Conservation (phyloP, 2,888 invertebrate genomes). For the Lomographa bimaculata region DNA sequence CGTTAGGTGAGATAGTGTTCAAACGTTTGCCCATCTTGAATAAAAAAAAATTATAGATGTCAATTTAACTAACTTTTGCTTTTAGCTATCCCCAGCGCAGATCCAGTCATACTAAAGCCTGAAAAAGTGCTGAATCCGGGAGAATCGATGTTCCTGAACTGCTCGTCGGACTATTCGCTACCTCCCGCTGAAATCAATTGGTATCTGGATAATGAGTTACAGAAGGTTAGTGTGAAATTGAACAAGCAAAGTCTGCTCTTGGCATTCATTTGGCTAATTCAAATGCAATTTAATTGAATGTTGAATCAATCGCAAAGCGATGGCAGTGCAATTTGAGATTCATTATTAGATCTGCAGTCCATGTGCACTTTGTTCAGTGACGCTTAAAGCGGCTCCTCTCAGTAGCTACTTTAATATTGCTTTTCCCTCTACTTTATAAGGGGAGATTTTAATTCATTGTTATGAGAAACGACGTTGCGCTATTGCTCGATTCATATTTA, state of each 20-base stretch:
- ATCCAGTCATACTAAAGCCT: constrained; percentile 70
- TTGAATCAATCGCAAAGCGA: constrained; percentile 27
- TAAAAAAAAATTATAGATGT: no score
- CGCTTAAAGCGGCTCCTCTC: constrained; percentile 23
- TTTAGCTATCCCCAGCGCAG: constrained; percentile 72
- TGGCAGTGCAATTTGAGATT: constrained; percentile 34
- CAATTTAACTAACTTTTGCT: no score
- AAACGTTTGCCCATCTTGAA: no score
- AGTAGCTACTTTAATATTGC: constrained; percentile 22
- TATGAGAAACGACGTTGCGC: no score
- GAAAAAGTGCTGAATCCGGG: constrained; percentile 73
- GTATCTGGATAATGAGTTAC: constrained; percentile 74
- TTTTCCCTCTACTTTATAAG: constrained; percentile 3
- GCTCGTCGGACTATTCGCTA: constrained; percentile 73
- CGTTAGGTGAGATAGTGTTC: no score
- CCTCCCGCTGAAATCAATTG: constrained; percentile 77
- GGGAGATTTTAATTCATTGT: constrained; percentile 6
- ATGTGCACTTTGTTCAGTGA: constrained; percentile 22
- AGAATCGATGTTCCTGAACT: constrained; percentile 73
- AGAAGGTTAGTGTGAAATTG: constrained; percentile 59
- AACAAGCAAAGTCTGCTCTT: constrained; percentile 6
- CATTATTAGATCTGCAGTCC: constrained; percentile 26
- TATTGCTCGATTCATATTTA: no score
- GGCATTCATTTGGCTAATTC: constrained; percentile 34
- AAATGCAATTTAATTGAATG: constrained; percentile 26